Evolutionary conservation across 2,797 vertebrate species (phyloP).

Genomic region (Periparus ater): DNA sequence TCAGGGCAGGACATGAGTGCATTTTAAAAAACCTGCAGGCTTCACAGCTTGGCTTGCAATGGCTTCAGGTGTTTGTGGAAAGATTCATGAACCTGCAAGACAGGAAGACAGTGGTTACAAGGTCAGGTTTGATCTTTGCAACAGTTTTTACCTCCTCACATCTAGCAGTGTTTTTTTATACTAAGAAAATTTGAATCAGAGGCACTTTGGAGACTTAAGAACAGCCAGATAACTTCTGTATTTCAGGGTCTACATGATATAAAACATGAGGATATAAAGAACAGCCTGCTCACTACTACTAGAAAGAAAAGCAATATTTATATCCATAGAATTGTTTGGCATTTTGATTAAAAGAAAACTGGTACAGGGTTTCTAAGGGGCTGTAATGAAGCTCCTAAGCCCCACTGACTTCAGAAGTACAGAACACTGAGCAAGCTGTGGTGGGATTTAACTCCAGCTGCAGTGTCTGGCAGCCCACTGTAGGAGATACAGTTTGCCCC

Average conservation of each 20-base stretch:
- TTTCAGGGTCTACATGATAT: background rate
- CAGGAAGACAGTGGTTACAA: background rate
- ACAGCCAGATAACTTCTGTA: background rate
- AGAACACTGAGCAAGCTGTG: background rate
- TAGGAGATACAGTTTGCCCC: background rate
- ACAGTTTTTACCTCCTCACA: background rate
- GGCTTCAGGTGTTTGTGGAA: conserved; percentile 94
- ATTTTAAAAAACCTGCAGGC: background rate
- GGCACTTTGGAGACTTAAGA: background rate
- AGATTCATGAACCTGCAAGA: conserved; percentile 89
- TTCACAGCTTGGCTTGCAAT: conserved; percentile 91
- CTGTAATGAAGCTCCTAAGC: background rate
- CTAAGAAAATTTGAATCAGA: background rate
- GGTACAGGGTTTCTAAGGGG: background rate
- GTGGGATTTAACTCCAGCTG: background rate
- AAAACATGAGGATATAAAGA: background rate
- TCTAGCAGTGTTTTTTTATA: background rate
- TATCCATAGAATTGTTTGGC: background rate
- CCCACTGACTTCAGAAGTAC: background rate
- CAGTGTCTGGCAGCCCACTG: background rate
- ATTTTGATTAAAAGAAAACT: background rate
- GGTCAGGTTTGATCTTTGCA: background rate
- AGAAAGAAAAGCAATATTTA: background rate
- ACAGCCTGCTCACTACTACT: background rate
- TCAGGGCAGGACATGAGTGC: background rate